Evolutionary conservation across 37 sponge, comb jelly and placozoan species (phyloP).

Genomic region (Crambe crambe): DNA sequence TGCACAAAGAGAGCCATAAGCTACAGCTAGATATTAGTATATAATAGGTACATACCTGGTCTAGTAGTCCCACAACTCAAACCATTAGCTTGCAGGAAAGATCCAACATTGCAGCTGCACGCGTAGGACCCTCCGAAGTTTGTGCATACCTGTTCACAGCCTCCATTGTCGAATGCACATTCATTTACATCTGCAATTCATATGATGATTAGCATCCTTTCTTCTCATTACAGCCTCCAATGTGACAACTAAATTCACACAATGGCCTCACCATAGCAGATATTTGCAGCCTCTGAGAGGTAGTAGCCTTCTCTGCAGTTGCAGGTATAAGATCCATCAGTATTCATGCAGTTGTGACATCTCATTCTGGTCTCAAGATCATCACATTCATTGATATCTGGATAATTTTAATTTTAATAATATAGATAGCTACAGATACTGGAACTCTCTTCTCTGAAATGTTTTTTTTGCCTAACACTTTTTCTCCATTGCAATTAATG

Average conservation of each 20-base stretch:
- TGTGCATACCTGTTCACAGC: conserved; percentile 53
- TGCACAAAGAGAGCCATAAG: not conserved
- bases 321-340: conserved; percentile 38
- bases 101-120: conserved; percentile 44
- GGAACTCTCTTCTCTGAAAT: too few relatives aligned
- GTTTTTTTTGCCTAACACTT: too few relatives aligned
- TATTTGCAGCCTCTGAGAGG: conserved; percentile 10
- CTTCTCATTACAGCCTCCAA: too few relatives aligned
- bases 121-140: conserved; percentile 54
- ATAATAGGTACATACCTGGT: not conserved
- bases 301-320: conserved; percentile 30
- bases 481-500: too few relatives aligned
- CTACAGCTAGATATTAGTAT: too few relatives aligned
- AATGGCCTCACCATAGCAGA: conserved; percentile 27
- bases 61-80: conserved; percentile 5
- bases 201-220: not conserved
- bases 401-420: too few relatives aligned
- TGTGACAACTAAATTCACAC: not conserved
- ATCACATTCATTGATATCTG: not conserved
- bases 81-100: conserved; percentile 17
- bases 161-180: conserved; percentile 46
- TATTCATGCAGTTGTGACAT: conserved; percentile 31
- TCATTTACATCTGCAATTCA: conserved; percentile 30
- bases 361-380: too few relatives aligned
- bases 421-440: too few relatives aligned